phyloP scores from a whole-genome alignment of 2,113 vertebrate species.

The Ciconia maguari region DNA sequence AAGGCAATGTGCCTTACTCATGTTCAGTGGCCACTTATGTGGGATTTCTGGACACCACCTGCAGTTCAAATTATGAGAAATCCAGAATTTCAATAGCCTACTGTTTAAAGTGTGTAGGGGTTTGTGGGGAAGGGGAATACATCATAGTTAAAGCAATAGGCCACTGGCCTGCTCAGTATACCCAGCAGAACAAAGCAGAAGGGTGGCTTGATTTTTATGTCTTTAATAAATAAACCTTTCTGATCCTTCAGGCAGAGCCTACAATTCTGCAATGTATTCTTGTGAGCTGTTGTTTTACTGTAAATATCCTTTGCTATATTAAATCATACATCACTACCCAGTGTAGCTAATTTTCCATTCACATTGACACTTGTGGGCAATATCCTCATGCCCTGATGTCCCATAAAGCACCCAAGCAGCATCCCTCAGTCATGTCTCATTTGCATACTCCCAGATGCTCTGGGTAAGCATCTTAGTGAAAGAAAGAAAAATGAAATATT shows the following conservation, averaged over 20 bases:
- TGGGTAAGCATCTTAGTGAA: not conserved
- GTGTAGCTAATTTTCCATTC: slow-evolving; percentile 30
- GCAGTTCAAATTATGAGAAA: not conserved
- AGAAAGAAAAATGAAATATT: slow-evolving; percentile 49
- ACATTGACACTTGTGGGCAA: slow-evolving; percentile 7
- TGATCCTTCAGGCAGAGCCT: slow-evolving; percentile 39
- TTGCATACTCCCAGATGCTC: not conserved
- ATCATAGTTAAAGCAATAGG: not conserved
- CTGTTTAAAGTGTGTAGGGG: not conserved
- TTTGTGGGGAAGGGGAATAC: not conserved
- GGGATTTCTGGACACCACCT: not conserved
- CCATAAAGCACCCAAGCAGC: slow-evolving; percentile 50
- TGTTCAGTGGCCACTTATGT: not conserved
- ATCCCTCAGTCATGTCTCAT: not conserved
- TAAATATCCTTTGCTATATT: slow-evolving; percentile 51
- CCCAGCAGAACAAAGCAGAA: not conserved
- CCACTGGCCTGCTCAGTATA: not conserved
- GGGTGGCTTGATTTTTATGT: not conserved
- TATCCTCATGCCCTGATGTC: not conserved
- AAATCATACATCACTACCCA: slow-evolving; percentile 53
- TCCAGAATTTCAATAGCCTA: not conserved
- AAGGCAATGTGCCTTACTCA: not conserved
- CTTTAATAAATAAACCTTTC: slow-evolving; percentile 44
- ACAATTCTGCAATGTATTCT: not conserved
- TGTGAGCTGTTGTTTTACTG: slow-evolving; percentile 29